A percentile compares a stretch with the other conserved stretches of the same genome.
Evolutionary conservation across 1,140 invertebrate species (phyloP).

Genomic region (Anoplophora glabripennis): DNA sequence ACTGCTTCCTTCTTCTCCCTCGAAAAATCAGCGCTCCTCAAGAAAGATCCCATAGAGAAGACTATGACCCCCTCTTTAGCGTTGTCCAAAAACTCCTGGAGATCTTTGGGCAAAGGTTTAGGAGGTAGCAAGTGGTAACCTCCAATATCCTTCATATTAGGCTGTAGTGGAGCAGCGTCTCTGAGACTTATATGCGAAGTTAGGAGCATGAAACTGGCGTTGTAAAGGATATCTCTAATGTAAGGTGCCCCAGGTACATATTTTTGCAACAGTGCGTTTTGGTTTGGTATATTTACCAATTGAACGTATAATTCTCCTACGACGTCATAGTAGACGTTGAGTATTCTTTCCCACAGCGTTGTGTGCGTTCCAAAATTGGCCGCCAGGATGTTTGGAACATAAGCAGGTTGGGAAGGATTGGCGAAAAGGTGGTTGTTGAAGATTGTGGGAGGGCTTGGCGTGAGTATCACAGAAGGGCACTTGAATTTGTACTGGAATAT

Average conservation of each 20-base stretch:
- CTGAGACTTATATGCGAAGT: constrained; percentile 40
- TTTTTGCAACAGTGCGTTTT: constrained; percentile 6
- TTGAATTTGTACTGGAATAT: constrained; percentile 48
- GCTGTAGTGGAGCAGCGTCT: constrained; percentile 35
- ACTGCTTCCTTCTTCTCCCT: constrained; percentile 51
- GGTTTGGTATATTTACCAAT: constrained; percentile 5
- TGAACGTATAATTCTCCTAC: not conserved
- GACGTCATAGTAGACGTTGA: constrained; percentile 18
- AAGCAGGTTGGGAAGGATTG: constrained; percentile 45
- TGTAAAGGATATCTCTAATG: constrained; percentile 21
- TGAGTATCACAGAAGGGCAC: constrained; percentile 47
- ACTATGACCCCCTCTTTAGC: constrained; percentile 62
- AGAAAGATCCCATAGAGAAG: constrained; percentile 65
- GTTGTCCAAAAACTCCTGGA: constrained; percentile 58
- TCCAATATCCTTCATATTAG: constrained; percentile 27
- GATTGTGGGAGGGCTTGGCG: constrained; percentile 37
- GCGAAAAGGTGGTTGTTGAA: constrained; percentile 37
- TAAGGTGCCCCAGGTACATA: not conserved
- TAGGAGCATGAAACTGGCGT: constrained; percentile 49
- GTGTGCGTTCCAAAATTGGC: constrained; percentile 22
- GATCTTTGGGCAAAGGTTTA: constrained; percentile 17
- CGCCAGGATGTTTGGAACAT: constrained; percentile 24
- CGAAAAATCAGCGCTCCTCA: constrained; percentile 50
- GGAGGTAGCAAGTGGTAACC: constrained; percentile 36
- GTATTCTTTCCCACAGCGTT: constrained; percentile 27